A percentile compares a stretch with the other conserved stretches of the same genome.
These are phyloP conservation scores for Nanger granti DNA, from an alignment of 2,113 vertebrate genomes.

Conservation along the genomic window DNA sequence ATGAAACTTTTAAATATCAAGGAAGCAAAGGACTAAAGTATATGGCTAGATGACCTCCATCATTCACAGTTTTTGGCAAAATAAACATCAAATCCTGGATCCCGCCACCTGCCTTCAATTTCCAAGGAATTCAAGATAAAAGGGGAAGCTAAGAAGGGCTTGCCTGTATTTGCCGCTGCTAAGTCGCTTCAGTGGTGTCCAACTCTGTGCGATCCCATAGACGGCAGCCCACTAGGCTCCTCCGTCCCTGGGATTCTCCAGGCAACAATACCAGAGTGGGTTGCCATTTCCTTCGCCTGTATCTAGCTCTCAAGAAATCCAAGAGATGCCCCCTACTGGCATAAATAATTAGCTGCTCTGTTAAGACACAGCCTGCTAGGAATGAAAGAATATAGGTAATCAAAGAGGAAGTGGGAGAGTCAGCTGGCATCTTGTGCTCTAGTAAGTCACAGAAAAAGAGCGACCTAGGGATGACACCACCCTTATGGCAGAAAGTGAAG, in stretches of 20 bases:
- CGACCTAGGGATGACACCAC: neutral
- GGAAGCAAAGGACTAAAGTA: neutral
- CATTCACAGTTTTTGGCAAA: neutral
- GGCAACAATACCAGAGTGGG: no score
- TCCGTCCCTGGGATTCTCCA: no score
- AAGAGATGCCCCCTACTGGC: neutral
- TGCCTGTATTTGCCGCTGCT: neutral
- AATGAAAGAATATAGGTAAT: neutral
- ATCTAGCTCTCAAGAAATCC: neutral
- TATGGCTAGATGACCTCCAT: neutral
- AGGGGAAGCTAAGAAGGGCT: neutral
- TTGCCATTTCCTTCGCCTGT: no score
- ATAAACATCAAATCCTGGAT: neutral
- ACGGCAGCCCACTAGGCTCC: no score
- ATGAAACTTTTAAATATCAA: neutral
- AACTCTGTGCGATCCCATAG: no score
- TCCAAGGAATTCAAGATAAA: neutral
- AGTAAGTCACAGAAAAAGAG: neutral
- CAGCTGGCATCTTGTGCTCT: neutral
- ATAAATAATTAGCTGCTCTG: neutral
- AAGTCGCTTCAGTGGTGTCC: no score
- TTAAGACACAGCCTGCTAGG: neutral
- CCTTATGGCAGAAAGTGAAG: no score
- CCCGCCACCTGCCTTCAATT: neutral
- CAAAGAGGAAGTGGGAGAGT: neutral